Conservation (phyloP, 2,888 invertebrate species). For the Coremacera marginata region DNA sequence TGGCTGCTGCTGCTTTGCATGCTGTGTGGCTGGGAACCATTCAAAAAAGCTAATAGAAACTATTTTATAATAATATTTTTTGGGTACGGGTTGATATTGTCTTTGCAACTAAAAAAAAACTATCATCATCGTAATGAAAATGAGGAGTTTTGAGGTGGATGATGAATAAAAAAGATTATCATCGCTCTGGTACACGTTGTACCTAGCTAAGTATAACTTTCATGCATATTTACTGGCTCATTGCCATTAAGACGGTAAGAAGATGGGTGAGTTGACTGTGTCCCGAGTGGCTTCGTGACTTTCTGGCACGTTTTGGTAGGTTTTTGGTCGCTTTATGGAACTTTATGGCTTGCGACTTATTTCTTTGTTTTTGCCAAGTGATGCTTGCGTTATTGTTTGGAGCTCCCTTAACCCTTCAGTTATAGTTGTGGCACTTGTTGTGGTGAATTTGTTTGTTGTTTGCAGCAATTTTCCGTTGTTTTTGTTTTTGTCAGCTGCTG, state of each 20-base stretch:
- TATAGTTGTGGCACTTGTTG: conserved; percentile 1
- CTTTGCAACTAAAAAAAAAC: background rate
- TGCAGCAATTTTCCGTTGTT: no score
- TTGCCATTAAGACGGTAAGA: background rate
- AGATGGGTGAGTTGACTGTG: no score
- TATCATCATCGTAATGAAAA: background rate
- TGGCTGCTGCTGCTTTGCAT: no score
- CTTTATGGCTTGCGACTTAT: background rate
- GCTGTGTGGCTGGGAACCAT: no score
- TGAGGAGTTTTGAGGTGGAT: background rate
- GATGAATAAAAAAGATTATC: background rate
- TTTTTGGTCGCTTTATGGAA: background rate
- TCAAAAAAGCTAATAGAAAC: no score
- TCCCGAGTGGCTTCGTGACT: background rate
- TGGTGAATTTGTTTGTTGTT: no score
- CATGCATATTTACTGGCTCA: background rate
- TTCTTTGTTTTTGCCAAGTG: background rate
- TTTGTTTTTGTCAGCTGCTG: no score
- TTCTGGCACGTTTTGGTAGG: background rate
- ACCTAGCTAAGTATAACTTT: no score
- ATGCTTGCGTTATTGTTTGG: background rate
- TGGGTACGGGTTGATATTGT: background rate
- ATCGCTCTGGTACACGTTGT: background rate
- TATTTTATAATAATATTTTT: no score
- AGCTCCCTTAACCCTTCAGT: background rate